Conservation (phyloP, 2,797 vertebrate genomes). For the Cossypha heuglini region DNA sequence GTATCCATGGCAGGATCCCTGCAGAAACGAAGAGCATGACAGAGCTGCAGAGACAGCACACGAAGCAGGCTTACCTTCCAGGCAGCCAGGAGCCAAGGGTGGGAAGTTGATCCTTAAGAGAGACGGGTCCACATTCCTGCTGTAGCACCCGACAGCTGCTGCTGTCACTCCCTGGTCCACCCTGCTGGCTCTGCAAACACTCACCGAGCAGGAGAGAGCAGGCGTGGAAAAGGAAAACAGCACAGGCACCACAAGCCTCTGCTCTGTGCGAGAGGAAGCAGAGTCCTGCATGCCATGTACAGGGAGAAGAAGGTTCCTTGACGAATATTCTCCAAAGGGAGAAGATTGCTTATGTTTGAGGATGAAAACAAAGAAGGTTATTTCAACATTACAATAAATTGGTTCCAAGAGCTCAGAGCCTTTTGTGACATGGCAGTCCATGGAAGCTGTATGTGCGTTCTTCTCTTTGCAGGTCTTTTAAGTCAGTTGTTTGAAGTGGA, state of each 20-base stretch:
- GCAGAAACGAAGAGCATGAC: neutral
- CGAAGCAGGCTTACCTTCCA: conserved; percentile 65
- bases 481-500: neutral
- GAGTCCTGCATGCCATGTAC: neutral
- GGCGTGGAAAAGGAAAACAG: neutral
- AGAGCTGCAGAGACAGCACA: neutral
- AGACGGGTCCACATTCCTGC: conserved; percentile 74
- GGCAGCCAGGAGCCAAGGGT: conserved; percentile 59
- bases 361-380: neutral
- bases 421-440: neutral
- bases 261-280: neutral
- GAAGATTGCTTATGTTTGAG: neutral
- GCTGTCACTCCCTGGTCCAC: conserved; percentile 76
- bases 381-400: neutral
- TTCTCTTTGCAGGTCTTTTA: neutral
- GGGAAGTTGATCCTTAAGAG: conserved; percentile 70
- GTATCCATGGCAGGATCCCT: neutral
- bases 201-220: neutral
- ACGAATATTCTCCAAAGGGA: neutral
- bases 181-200: conserved; percentile 45
- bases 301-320: neutral
- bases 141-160: conserved; percentile 72
- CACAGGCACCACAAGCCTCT: neutral
- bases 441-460: neutral
- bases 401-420: neutral